Evolutionary conservation across 2,113 vertebrate species (phyloP).

Genomic region (Rhinopomastus cyanomelas): DNA sequence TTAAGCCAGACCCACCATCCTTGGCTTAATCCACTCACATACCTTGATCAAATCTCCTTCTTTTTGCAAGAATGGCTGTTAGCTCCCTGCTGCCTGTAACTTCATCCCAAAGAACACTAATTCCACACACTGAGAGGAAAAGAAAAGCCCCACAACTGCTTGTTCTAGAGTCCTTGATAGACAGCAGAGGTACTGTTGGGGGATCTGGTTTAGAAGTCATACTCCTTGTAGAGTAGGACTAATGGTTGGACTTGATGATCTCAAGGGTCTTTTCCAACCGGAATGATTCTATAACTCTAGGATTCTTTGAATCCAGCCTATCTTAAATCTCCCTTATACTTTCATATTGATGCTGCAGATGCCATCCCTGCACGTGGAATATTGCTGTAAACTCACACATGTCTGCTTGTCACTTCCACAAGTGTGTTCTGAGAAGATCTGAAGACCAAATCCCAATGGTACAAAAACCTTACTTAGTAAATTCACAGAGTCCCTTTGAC

Average conservation of each 20-base stretch:
- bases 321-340: neutral
- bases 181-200: no score
- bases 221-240: no score
- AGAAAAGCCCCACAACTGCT: neutral
- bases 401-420: neutral
- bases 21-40: neutral
- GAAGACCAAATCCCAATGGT: neutral
- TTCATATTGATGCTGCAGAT: accelerated
- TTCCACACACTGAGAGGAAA: neutral
- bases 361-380: neutral
- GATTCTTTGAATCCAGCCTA: neutral
- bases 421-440: neutral
- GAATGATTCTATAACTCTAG: no score
- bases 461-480: neutral
- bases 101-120: neutral
- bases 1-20: neutral
- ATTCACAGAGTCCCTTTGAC: neutral
- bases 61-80: neutral
- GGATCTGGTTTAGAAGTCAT: no score
- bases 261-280: no score
- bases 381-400: neutral
- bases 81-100: neutral
- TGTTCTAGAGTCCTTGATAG: neutral
- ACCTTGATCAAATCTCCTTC: neutral
- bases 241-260: no score